A percentile compares a stretch with the other conserved stretches of the same genome.
Conservation (phyloP, 2,797 vertebrate species). For the Xiphophorus birchmanni region DNA sequence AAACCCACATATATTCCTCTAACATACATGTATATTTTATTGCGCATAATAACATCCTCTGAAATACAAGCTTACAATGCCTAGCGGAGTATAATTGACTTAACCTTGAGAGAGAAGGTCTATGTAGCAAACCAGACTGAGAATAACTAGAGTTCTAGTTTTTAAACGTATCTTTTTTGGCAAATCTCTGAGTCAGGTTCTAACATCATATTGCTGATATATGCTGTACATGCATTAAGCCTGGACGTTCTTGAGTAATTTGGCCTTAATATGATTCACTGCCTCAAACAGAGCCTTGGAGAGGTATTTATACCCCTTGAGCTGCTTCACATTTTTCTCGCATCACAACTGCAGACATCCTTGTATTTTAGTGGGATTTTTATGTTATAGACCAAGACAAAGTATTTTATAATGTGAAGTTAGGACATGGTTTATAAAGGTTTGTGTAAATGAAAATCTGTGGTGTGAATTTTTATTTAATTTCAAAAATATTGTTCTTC, state of each 20-base stretch:
- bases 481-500: neutral
- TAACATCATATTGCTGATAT: slow-evolving; percentile 46
- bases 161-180: slow-evolving; percentile 54
- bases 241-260: slow-evolving; percentile 67
- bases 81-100: slow-evolving; percentile 80
- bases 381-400: neutral
- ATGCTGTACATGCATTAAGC: slow-evolving; percentile 60
- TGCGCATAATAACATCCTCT: slow-evolving; percentile 80
- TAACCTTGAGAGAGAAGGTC: slow-evolving; percentile 65
- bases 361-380: neutral
- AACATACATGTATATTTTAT: slow-evolving; percentile 84
- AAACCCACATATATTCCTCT: slow-evolving; percentile 84
- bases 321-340: neutral
- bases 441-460: neutral
- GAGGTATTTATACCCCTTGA: slow-evolving; percentile 1
- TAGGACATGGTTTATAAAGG: neutral
- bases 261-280: slow-evolving; percentile 80
- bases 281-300: slow-evolving; percentile 52
- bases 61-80: slow-evolving; percentile 60
- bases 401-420: neutral
- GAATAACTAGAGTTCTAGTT: slow-evolving; percentile 54
- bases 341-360: neutral
- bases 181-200: slow-evolving; percentile 66
- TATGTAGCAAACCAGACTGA: slow-evolving; percentile 66
- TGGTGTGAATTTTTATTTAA: neutral